These are phyloP conservation scores for Epiperipatus broadwayi DNA, from an alignment of 2,888 invertebrate genomes.

Conservation along the genomic window DNA sequence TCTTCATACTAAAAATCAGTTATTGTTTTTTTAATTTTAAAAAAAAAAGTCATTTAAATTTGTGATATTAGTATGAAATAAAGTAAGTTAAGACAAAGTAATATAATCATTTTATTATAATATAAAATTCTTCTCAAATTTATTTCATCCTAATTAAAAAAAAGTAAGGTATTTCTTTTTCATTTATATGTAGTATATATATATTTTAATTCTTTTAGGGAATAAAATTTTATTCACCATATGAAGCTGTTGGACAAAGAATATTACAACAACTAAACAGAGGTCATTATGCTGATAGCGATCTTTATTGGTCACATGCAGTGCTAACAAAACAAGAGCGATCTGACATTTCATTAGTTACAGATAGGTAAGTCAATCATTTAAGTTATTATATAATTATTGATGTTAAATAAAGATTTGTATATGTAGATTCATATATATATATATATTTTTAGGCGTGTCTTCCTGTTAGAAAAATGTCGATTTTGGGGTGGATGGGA, in stretches of 20 bases:
- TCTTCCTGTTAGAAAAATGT: conserved; percentile 49
- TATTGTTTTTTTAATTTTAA: too few relatives aligned
- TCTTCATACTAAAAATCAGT: too few relatives aligned
- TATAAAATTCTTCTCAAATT: neutral
- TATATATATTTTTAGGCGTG: conserved; percentile 37
- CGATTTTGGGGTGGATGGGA: conserved; percentile 51
- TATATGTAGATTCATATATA: neutral
- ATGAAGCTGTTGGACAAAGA: conserved; percentile 48
- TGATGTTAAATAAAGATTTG: neutral
- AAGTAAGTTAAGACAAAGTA: too few relatives aligned
- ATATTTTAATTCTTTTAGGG: conserved; percentile 35
- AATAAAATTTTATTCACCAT: conserved; percentile 46
- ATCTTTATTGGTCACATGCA: conserved; percentile 51
- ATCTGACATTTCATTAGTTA: conserved; percentile 42
- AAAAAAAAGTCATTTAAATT: too few relatives aligned
- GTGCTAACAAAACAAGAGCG: conserved; percentile 40
- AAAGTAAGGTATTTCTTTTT: neutral
- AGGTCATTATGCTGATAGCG: conserved; percentile 42
- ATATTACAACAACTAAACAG: conserved; percentile 43
- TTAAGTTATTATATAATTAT: conserved; percentile 14
- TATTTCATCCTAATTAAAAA: neutral
- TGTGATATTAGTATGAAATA: too few relatives aligned
- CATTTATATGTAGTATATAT: conserved; percentile 15
- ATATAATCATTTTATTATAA: too few relatives aligned
- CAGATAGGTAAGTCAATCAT: conserved; percentile 40